These are phyloP conservation scores for Willowsia nigromaculata DNA, from an alignment of 2,888 invertebrate genomes.

Conservation along the genomic window DNA sequence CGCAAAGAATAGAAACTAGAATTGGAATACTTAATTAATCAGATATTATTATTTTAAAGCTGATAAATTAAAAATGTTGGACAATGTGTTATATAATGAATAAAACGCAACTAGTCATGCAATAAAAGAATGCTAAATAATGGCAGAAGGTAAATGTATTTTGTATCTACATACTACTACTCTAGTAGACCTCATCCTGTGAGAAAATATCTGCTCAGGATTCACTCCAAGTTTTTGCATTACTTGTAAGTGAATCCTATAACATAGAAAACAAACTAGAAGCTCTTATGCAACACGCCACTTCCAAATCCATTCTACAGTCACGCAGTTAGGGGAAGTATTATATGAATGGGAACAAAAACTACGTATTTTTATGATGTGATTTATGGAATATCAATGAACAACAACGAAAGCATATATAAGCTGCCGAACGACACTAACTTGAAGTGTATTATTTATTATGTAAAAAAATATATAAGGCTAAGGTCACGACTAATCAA, in stretches of 20 bases:
- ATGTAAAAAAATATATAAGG: constrained; percentile 1
- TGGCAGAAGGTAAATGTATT: not conserved
- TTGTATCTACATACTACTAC: too few relatives aligned
- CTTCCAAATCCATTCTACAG: not conserved
- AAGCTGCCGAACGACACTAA: not conserved
- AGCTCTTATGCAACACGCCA: not conserved
- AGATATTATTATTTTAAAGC: too few relatives aligned
- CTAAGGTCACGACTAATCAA: constrained; percentile 9
- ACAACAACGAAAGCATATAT: not conserved
- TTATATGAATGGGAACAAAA: not conserved
- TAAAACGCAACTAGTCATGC: not conserved
- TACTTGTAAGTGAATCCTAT: not conserved
- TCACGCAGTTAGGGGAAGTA: not conserved
- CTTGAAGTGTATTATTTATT: not conserved
- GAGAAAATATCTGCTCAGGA: not conserved
- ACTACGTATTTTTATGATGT: not conserved
- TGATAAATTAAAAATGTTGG: too few relatives aligned
- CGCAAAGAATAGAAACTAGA: too few relatives aligned
- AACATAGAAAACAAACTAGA: not conserved
- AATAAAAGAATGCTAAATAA: constrained; percentile 29
- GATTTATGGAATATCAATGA: constrained; percentile 30
- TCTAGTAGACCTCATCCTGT: not conserved
- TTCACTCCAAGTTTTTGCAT: not conserved
- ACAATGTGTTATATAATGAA: too few relatives aligned
- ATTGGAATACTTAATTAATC: too few relatives aligned